Evolutionary conservation across 2,888 invertebrate species (phyloP), one percentile per base, ranked within the genome.

Genomic region (Caenorhabditis imperialis): DNA sequence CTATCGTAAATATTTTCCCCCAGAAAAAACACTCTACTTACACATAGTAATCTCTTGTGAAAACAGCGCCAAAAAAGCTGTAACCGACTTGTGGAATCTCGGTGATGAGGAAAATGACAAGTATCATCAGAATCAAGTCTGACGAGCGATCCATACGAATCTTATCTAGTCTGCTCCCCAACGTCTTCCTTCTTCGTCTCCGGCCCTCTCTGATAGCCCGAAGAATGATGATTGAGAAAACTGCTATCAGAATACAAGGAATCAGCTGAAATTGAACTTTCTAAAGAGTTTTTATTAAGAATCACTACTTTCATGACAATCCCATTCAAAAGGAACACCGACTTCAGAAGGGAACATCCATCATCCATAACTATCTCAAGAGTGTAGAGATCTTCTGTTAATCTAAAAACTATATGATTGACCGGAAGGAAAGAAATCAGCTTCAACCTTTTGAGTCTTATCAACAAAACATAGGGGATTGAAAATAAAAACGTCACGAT

Each of bases 111-210:
- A 48, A 48, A 1, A 48, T 48, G 16, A 48, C 48, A 3, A 48
- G 33, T 18, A 48, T 48, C 18, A 33, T 1, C 2, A 48, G 48
- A 33, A 48, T 48, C 48, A 48, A 8, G 10, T 48, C 48, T 1
- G 48, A 48, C 16, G 48, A 48, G 1, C 48, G 30, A 33, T 48
- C 48, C 48, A 48, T 48, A 10, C 14, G 27, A 10, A 30, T 48
- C 40, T 8, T 40, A 8, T 48, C 7, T 10, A 18, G 30, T 48
- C 30, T 30, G 14, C 27, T 48, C 12, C n/a, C n/a, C 3, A 10
- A 8, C 4, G 23, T 25, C 33, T 33, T 48, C 16, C 16, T 27
- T 16, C 8, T 30, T 1, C n/a, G 16, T 18, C 18, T 14, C 33
- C 23, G 22, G 48, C n/a, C 33, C 1, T 48, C n/a, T n/a, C 18